Conservation (phyloP, 2,797 vertebrate genomes). For the Poeciliopsis gracilis region DNA sequence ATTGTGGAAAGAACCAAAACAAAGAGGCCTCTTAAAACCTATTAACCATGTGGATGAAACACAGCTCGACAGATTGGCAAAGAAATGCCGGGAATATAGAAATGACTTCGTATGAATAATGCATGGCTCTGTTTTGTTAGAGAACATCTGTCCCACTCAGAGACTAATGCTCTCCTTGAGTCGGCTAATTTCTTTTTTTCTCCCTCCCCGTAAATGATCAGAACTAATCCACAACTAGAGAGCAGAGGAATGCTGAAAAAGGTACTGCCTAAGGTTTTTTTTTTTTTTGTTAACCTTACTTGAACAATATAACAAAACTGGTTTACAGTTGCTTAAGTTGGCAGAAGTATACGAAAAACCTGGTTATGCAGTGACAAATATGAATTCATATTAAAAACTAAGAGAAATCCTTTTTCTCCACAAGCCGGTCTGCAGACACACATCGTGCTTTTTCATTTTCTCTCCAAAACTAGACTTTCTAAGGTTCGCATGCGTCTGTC, state of each 20-base stretch:
- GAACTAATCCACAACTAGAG: conserved; percentile 65
- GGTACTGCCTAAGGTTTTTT: conserved; percentile 18
- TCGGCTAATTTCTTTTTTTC: conserved; percentile 23
- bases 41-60: conserved; percentile 86
- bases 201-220: conserved; percentile 73
- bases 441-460: conserved; percentile 15
- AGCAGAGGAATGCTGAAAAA: conserved; percentile 39
- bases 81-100: conserved; percentile 83
- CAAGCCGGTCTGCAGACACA: conserved; percentile 26
- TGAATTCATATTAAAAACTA: conserved; percentile 29
- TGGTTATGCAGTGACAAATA: conserved; percentile 25
- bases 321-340: conserved; percentile 26
- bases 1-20: conserved; percentile 85
- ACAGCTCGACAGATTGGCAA: conserved; percentile 87
- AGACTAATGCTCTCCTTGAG: conserved; percentile 84
- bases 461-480: conserved; percentile 48
- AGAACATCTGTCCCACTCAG: conserved; percentile 88
- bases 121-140: conserved; percentile 84
- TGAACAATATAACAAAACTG: conserved; percentile 28
- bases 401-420: conserved; percentile 49
- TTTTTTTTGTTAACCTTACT: conserved; percentile 13
- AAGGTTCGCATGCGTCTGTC: conserved; percentile 6
- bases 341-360: conserved; percentile 18
- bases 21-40: conserved; percentile 89
- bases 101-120: conserved; percentile 90